phyloP scores from a whole-genome alignment of 2,113 vertebrate species.

The Halichoeres trimaculatus region DNA sequence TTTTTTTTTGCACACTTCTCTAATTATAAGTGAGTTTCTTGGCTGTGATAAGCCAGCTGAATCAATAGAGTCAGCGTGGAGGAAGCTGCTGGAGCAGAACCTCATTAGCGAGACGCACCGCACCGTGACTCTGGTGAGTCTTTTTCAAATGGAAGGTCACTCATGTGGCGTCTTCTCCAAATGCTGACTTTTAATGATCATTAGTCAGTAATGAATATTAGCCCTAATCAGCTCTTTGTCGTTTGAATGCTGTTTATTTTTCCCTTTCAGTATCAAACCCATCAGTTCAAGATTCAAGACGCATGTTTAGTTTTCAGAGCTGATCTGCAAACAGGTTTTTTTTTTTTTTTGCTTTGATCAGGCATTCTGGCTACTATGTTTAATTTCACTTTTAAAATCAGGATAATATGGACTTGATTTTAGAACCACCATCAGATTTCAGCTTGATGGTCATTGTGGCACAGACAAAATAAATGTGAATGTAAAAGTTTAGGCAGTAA shows the following conservation, averaged over 20 bases:
- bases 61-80: conserved; percentile 30
- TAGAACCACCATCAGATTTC: no score
- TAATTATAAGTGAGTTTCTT: conserved; percentile 1
- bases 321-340: no score
- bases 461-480: no score
- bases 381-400: no score
- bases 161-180: conserved; percentile 6
- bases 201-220: conserved; percentile 15
- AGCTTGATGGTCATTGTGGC: no score
- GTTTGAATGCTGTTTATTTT: background rate
- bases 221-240: background rate
- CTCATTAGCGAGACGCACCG: conserved; percentile 33
- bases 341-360: no score
- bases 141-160: conserved; percentile 37
- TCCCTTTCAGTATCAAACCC: background rate
- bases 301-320: no score
- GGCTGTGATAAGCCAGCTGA: conserved; percentile 20
- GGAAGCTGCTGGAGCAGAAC: conserved; percentile 26
- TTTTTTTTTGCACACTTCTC: background rate
- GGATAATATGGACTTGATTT: no score
- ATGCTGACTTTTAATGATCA: conserved; percentile 18
- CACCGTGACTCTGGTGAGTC: conserved; percentile 28
- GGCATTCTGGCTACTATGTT: no score
- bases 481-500: no score
- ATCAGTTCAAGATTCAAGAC: background rate